Percentiles rank a stretch among this genome's conserved stretches.
Conservation (phyloP, 1,140 invertebrate genomes). For the Tribolium castaneum region DNA sequence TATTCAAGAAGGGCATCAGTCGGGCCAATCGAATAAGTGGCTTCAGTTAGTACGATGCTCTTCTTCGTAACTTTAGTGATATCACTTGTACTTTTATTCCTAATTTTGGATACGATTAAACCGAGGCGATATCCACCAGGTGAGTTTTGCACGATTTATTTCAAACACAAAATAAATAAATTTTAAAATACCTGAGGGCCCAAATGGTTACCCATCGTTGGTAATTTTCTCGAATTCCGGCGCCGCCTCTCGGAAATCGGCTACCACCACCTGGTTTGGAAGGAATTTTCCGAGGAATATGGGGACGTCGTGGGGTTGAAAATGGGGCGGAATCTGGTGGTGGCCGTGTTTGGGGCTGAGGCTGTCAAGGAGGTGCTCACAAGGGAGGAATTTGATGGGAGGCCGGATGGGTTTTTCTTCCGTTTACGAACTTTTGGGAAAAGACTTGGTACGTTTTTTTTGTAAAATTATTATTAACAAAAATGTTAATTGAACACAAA, state of each 20-base stretch:
- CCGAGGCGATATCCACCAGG: constrained; percentile 24
- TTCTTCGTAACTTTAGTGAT: background rate
- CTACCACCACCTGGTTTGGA: constrained; percentile 58
- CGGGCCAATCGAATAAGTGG: background rate
- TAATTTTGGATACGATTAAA: constrained; percentile 3
- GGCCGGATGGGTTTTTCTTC: constrained; percentile 78
- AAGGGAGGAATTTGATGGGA: constrained; percentile 74
- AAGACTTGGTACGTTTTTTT: constrained; percentile 68
- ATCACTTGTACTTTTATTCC: constrained; percentile 1
- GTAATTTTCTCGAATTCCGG: constrained; percentile 51
- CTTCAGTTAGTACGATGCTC: constrained; percentile 8
- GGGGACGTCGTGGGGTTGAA: constrained; percentile 58
- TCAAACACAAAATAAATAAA: background rate
- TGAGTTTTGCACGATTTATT: background rate
- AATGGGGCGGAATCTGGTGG: constrained; percentile 70
- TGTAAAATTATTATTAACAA: background rate
- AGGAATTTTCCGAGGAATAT: constrained; percentile 54
- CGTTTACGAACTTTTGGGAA: constrained; percentile 72
- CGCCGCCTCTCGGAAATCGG: constrained; percentile 45
- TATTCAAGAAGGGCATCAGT: constrained; percentile 25
- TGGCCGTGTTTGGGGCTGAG: constrained; percentile 72
- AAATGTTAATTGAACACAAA: too few relatives aligned
- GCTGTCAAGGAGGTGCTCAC: constrained; percentile 71
- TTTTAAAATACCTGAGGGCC: constrained; percentile 53
- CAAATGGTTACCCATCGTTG: constrained; percentile 57